phyloP scores from a whole-genome alignment of 1,140 invertebrate species.

The Parasteatoda tepidariorum region DNA sequence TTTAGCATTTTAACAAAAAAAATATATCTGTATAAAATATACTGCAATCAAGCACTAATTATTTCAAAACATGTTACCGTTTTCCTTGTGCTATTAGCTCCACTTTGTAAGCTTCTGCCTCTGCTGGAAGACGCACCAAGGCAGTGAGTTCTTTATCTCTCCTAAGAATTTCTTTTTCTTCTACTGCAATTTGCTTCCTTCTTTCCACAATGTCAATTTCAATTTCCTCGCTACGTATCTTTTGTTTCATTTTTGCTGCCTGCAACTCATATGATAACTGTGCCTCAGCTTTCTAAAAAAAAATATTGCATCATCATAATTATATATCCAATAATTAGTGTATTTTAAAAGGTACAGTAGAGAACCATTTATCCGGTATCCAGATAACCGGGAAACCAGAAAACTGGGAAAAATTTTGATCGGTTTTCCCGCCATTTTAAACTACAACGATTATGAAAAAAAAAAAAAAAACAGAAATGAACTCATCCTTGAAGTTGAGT shows the following conservation, averaged over 20 bases:
- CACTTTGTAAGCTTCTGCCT: slow-evolving; percentile 70
- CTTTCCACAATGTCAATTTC: slow-evolving; percentile 73
- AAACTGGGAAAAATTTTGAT: too few relatives aligned
- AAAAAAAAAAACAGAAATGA: not conserved
- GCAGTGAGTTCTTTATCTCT: slow-evolving; percentile 71
- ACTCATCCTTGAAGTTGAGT: too few relatives aligned
- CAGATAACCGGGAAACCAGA: too few relatives aligned
- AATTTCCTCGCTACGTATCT: slow-evolving; percentile 70
- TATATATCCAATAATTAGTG: too few relatives aligned
- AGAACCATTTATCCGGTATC: too few relatives aligned
- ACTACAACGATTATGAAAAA: too few relatives aligned
- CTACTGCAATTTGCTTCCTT: slow-evolving; percentile 71
- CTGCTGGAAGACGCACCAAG: slow-evolving; percentile 69
- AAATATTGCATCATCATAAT: slow-evolving; percentile 62
- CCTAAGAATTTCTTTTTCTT: slow-evolving; percentile 71
- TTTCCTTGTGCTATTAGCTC: slow-evolving; percentile 70
- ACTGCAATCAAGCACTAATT: too few relatives aligned
- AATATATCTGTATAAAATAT: too few relatives aligned
- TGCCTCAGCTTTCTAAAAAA: slow-evolving; percentile 69
- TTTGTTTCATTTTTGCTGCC: slow-evolving; percentile 70
- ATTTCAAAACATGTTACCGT: slow-evolving; percentile 66
- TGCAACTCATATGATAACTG: slow-evolving; percentile 71
- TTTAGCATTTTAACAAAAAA: too few relatives aligned
- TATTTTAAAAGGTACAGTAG: not conserved
- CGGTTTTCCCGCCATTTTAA: too few relatives aligned